These are phyloP conservation scores for Aptenodytes forsteri DNA, from an alignment of 2,113 vertebrate species.

Conservation along the genomic window DNA sequence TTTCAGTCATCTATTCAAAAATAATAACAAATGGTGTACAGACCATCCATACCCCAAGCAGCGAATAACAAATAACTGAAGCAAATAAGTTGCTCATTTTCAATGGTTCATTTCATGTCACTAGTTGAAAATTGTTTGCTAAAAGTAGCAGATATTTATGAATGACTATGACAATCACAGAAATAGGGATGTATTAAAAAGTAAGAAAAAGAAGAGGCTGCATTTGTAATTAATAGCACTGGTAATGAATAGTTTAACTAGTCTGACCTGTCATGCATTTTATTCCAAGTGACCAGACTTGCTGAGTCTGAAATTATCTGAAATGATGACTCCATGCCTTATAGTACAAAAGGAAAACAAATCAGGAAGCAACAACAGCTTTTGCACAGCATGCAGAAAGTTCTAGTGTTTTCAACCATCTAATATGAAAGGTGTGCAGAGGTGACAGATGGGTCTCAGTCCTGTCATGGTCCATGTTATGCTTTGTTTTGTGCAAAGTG, in stretches of 20 bases:
- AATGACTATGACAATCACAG: neutral
- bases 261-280: neutral
- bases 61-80: neutral
- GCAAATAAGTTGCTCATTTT: constrained; percentile 12
- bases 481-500: neutral
- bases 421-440: neutral
- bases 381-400: neutral
- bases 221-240: neutral
- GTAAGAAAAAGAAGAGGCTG: neutral
- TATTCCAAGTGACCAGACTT: neutral
- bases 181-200: neutral
- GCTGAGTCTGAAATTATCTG: neutral
- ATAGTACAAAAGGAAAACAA: neutral
- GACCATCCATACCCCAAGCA: neutral
- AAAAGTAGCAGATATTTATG: neutral
- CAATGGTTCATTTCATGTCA: neutral
- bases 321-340: neutral
- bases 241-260: neutral
- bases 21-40: neutral
- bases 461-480: neutral
- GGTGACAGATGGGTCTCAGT: neutral
- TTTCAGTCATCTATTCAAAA: neutral
- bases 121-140: neutral
- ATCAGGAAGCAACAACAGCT: neutral
- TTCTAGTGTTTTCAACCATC: neutral